Conservation (phyloP, 2,113 vertebrate species). For the Sminthopsis crassicaudata region DNA sequence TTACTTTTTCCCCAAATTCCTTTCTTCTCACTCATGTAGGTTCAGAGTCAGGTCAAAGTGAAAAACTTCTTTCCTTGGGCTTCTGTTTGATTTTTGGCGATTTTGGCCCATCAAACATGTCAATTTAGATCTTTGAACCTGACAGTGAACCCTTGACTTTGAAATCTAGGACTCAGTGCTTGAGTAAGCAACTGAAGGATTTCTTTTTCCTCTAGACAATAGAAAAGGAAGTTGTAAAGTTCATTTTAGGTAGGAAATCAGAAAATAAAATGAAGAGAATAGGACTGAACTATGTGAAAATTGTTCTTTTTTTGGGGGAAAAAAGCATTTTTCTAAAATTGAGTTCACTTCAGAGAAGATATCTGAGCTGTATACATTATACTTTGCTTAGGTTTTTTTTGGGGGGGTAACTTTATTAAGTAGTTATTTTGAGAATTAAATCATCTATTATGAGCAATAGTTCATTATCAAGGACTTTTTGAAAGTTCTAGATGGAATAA, state of each 20-base stretch:
- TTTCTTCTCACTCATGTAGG: not conserved
- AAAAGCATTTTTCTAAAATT: not conserved
- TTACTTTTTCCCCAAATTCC: not conserved
- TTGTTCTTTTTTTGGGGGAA: not conserved
- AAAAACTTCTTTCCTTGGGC: not conserved
- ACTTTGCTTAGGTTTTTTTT: not conserved
- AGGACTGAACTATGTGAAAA: not conserved
- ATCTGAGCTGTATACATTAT: not conserved
- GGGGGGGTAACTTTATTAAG: not conserved
- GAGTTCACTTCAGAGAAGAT: not conserved
- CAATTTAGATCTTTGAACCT: not conserved
- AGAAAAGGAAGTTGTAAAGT: not conserved
- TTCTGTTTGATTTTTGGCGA: not conserved
- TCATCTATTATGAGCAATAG: not conserved
- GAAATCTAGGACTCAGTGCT: not conserved
- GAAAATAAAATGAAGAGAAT: not conserved
- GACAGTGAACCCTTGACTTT: not conserved
- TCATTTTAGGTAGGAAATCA: not conserved
- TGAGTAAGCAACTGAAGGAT: not conserved
- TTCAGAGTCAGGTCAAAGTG: not conserved
- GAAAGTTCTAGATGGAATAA: not conserved
- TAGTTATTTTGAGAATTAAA: not conserved
- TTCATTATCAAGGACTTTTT: not conserved
- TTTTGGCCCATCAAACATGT: not conserved
- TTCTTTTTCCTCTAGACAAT: not conserved